Evolutionary conservation across 2,797 vertebrate genomes (phyloP).

Genomic region (Sebastes hubbsi): DNA sequence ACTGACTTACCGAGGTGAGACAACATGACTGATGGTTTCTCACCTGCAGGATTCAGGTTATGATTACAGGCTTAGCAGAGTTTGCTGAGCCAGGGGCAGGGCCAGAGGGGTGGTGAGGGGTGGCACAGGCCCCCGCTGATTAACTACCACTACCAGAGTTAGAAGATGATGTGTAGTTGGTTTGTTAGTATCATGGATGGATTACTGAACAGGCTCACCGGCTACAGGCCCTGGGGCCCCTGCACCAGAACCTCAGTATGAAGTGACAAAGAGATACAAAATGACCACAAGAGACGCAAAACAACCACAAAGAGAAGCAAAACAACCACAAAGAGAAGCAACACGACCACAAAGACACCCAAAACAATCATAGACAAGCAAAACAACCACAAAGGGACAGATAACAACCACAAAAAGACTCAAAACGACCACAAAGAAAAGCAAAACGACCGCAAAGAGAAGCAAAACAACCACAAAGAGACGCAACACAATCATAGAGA

Average conservation of each 20-base stretch:
- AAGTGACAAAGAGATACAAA: background rate
- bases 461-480: background rate
- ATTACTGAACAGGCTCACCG: background rate
- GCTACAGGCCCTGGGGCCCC: background rate
- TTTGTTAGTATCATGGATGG: background rate
- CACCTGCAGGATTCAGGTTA: conserved; percentile 9
- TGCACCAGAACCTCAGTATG: background rate
- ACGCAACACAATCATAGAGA: background rate
- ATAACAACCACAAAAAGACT: background rate
- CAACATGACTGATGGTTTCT: background rate
- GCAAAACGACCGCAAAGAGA: background rate
- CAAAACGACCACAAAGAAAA: background rate
- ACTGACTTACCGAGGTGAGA: conserved; percentile 9
- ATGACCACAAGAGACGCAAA: background rate
- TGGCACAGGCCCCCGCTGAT: background rate
- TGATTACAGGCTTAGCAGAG: conserved; percentile 1
- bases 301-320: background rate
- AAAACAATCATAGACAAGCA: background rate
- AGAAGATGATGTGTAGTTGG: background rate
- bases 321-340: background rate
- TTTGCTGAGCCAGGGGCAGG: background rate
- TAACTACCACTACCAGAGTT: background rate
- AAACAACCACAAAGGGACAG: background rate
- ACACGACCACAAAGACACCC: background rate
- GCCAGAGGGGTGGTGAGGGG: background rate